phyloP scores from a whole-genome alignment of 2,888 invertebrate species.

The Auanema freiburgensis region DNA sequence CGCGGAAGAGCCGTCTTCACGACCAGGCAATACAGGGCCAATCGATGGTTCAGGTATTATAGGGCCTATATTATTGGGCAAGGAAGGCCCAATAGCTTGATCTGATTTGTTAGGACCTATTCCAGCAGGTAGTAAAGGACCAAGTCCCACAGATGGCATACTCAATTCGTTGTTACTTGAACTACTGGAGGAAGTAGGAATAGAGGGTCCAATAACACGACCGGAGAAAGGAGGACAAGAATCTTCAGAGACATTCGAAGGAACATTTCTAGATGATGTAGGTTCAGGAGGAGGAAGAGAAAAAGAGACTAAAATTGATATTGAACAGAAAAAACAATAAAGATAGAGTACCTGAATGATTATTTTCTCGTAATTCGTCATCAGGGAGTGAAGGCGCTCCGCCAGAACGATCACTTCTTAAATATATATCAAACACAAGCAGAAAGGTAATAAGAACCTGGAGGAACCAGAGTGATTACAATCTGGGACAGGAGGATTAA shows the following conservation, averaged over 20 bases:
- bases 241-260: too few species aligned
- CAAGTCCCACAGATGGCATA: too few species aligned
- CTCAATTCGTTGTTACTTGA: too few species aligned
- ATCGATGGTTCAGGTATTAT: constrained; percentile 9
- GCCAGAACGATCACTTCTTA: constrained; percentile 12
- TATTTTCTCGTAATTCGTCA: constrained; percentile 6
- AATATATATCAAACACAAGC: neutral
- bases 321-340: too few species aligned
- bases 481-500: neutral
- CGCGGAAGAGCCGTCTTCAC: neutral
- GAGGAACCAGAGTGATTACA: neutral
- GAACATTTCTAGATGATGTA: too few species aligned
- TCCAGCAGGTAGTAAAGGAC: too few species aligned
- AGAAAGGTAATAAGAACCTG: neutral
- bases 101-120: neutral
- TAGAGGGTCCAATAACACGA: constrained; percentile 2
- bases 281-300: too few species aligned
- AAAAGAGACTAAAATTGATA: too few species aligned
- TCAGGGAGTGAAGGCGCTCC: constrained; percentile 18
- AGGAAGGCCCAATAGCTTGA: neutral
- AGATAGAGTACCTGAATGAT: too few species aligned
- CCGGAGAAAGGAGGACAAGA: neutral
- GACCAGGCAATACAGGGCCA: neutral
- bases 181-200: neutral
- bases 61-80: constrained; percentile 3